These are phyloP conservation scores for Apodemia duryi DNA, from an alignment of 2,888 invertebrate species.

Conservation along the genomic window DNA sequence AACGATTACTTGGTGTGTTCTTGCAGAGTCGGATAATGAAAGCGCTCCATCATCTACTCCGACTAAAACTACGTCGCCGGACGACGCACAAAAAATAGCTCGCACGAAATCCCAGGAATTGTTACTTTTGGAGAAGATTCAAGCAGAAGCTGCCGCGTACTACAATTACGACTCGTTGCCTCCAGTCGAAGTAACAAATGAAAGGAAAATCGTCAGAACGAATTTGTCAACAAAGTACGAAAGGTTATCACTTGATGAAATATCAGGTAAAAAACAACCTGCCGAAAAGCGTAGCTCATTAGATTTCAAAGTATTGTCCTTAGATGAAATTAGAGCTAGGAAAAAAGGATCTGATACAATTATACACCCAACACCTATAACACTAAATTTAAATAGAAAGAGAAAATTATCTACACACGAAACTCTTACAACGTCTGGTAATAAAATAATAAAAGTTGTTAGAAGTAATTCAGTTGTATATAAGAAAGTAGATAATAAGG, in stretches of 20 bases:
- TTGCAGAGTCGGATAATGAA: slow-evolving; percentile 90
- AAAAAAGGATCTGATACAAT: slow-evolving; percentile 46
- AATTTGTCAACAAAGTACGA: slow-evolving; percentile 63
- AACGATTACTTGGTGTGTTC: slow-evolving; percentile 79
- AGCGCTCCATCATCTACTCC: slow-evolving; percentile 83
- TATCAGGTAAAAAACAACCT: slow-evolving; percentile 53
- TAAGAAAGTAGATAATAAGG: slow-evolving; percentile 55
- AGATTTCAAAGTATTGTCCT: slow-evolving; percentile 70
- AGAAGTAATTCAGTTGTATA: slow-evolving; percentile 69
- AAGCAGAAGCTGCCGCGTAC: slow-evolving; percentile 85
- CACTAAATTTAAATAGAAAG: slow-evolving; percentile 58
- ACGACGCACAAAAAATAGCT: slow-evolving; percentile 47
- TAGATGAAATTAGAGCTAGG: slow-evolving; percentile 73
- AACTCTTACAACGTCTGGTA: slow-evolving; percentile 58
- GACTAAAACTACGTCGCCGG: slow-evolving; percentile 60
- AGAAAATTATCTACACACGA: slow-evolving; percentile 66
- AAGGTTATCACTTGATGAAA: slow-evolving; percentile 72
- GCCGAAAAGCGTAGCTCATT: slow-evolving; percentile 45
- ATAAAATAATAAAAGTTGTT: slow-evolving; percentile 69
- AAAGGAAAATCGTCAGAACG: slow-evolving; percentile 48
- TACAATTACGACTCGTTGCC: slow-evolving; percentile 80
- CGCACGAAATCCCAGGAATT: slow-evolving; percentile 84
- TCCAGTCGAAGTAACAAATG: slow-evolving; percentile 37
- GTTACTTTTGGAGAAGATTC: slow-evolving; percentile 83
- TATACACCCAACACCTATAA: slow-evolving; percentile 49